A percentile compares a stretch with the other conserved stretches of the same genome.
phyloP scores from a whole-genome alignment of 2,797 vertebrate species.

The Rallus crepitans region DNA sequence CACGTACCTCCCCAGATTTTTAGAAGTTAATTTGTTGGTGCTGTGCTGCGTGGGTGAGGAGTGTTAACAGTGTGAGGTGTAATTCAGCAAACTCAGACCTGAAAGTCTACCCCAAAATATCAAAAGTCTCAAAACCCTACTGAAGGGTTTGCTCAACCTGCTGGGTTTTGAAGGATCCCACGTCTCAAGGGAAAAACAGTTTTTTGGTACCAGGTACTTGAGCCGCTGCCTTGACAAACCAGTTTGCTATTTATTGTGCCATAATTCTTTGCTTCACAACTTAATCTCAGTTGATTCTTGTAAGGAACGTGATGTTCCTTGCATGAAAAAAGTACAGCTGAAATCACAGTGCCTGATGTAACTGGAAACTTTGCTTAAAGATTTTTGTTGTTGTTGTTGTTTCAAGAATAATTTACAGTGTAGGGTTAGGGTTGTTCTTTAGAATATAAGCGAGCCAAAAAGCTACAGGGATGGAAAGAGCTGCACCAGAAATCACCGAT shows the following conservation, averaged over 20 bases:
- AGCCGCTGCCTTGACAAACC: background rate
- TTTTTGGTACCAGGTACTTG: background rate
- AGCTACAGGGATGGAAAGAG: background rate
- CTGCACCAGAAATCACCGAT: background rate
- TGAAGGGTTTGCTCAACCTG: background rate
- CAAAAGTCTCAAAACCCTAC: background rate
- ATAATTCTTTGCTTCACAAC: background rate
- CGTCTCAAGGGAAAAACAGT: background rate
- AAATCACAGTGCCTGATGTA: background rate
- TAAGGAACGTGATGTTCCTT: constrained; percentile 12
- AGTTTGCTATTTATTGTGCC: constrained; percentile 6
- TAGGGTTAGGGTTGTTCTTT: background rate
- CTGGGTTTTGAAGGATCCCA: background rate
- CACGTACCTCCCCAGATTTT: background rate
- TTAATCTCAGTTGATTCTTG: background rate
- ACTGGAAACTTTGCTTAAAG: background rate
- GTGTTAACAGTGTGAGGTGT: background rate
- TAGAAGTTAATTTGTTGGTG: background rate
- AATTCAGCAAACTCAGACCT: background rate
- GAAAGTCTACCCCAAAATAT: background rate
- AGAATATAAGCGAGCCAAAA: background rate
- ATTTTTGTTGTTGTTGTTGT: no score
- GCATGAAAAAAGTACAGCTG: background rate
- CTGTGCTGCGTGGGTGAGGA: fast-evolving
- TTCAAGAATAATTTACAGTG: background rate